Evolutionary conservation across 2,113 vertebrate species (phyloP).

Genomic region (Chunga burmeisteri): DNA sequence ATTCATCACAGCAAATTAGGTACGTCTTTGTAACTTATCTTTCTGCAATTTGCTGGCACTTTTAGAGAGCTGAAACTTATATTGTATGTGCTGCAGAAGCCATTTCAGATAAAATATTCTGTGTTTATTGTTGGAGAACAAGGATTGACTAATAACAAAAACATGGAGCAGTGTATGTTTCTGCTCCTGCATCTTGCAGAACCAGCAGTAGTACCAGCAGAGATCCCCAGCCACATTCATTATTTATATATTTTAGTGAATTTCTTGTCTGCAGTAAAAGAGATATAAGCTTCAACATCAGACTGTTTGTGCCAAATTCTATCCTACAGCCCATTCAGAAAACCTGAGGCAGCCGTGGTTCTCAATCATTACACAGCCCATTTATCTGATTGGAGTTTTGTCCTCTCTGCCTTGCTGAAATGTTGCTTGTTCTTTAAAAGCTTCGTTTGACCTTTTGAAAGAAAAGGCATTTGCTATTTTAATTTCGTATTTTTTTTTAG

Average conservation of each 20-base stretch:
- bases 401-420: constrained; percentile 54
- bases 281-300: constrained; percentile 61
- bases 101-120: constrained; percentile 55
- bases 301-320: constrained; percentile 56
- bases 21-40: constrained; percentile 69
- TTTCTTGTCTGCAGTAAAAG: constrained; percentile 72
- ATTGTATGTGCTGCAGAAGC: constrained; percentile 19
- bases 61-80: constrained; percentile 40
- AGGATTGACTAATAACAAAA: constrained; percentile 54
- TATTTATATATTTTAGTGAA: constrained; percentile 76
- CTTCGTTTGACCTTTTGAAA: constrained; percentile 58
- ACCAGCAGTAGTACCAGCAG: constrained; percentile 43
- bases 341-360: constrained; percentile 40
- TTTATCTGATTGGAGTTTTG: constrained; percentile 66
- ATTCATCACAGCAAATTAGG: constrained; percentile 82
- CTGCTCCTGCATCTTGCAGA: constrained; percentile 55
- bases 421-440: constrained; percentile 42
- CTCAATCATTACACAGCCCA: constrained; percentile 53
- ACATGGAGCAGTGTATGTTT: constrained; percentile 24
- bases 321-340: constrained; percentile 31
- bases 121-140: constrained; percentile 38
- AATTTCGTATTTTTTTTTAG: neutral
- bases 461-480: constrained; percentile 32
- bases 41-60: constrained; percentile 58
- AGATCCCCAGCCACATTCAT: constrained; percentile 72